Evolutionary conservation across 2,113 vertebrate species (phyloP), one percentile per base, ranked within the genome.

Genomic region (Carassius auratus): DNA sequence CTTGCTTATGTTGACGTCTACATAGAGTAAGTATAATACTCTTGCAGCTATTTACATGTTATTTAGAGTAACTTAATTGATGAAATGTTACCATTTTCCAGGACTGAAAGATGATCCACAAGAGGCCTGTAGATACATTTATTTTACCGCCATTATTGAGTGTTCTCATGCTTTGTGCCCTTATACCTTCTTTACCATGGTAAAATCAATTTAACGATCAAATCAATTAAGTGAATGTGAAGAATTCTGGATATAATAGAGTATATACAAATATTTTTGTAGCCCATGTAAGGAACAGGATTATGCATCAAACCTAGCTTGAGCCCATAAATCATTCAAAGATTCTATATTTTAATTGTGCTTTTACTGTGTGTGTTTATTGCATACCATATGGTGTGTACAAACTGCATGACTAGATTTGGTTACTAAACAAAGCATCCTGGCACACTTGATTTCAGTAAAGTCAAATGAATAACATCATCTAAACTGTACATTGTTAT

Each of bases 1-100:
- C 30, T 57, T 74, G 76, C 77, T 85, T 23, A 38, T 52, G 78
- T 81, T 48, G 78, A 64, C 9, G 8, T 45, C 78, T 81, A 14
- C n/a, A 64, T 81, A 64, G 78, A 81, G 78, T 81, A 81, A 81
- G 78, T 81, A 76, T 50, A 61, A 45, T 19, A 5, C 42, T 62
- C 21, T 62, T 38, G 30, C 38, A 75, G 21, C n/a, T 75, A 23
- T 75, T 75, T 71, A 71, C 38, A 23, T 21, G 38, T 74, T 48
- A 48, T 4, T 71, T 42, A 13, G 36, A 42, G 69, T n/a, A 19
- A 36, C 7, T 19, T 36, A 2, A 71, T 42, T 42, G 68, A 8
- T 1, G 15, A 42, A 69, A 69, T 36, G 17, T 19, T 69, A 19
- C 15, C 33, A 36, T 69, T 69, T 36, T 6, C 30, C 30, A 69